Evolutionary conservation across 1,140 invertebrate genomes (phyloP).

Genomic region (Potamilus streckersoni): DNA sequence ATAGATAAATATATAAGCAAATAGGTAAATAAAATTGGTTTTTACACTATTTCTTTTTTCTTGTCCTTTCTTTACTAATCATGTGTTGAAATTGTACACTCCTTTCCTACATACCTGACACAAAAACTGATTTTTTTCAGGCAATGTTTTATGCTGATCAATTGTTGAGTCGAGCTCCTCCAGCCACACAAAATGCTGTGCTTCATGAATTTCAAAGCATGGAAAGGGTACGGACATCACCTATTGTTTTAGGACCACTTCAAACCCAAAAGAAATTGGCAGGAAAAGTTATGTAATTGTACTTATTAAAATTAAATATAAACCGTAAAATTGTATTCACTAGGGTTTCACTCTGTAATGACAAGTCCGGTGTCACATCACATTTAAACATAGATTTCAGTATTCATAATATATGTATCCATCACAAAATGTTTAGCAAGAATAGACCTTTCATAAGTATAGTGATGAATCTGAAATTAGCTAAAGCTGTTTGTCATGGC

Average conservation of each 20-base stretch:
- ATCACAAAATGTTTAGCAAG: too few relatives aligned
- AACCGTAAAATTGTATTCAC: too few relatives aligned
- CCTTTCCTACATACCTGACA: neutral
- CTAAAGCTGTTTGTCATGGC: too few relatives aligned
- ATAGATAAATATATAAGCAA: too few relatives aligned
- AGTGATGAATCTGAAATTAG: too few relatives aligned
- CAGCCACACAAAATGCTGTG: constrained; percentile 42
- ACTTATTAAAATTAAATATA: too few relatives aligned
- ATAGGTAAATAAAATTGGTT: neutral
- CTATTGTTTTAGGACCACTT: constrained; percentile 40
- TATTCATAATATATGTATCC: too few relatives aligned
- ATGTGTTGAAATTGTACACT: neutral
- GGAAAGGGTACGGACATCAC: constrained; percentile 38
- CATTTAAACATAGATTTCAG: too few relatives aligned
- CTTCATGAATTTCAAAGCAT: constrained; percentile 46
- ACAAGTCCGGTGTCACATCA: too few relatives aligned
- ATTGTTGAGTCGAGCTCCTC: constrained; percentile 49
- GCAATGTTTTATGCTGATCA: constrained; percentile 65
- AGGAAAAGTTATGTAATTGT: constrained; percentile 33
- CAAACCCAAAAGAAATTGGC: constrained; percentile 35
- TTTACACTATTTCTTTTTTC: neutral
- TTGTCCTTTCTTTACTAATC: neutral
- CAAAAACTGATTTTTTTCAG: constrained; percentile 35
- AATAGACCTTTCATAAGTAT: too few relatives aligned
- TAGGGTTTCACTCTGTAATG: too few relatives aligned